These are phyloP conservation scores for Sinodicranocentrus sp. DNA, from an alignment of 2,888 invertebrate genomes.

Conservation along the genomic window DNA sequence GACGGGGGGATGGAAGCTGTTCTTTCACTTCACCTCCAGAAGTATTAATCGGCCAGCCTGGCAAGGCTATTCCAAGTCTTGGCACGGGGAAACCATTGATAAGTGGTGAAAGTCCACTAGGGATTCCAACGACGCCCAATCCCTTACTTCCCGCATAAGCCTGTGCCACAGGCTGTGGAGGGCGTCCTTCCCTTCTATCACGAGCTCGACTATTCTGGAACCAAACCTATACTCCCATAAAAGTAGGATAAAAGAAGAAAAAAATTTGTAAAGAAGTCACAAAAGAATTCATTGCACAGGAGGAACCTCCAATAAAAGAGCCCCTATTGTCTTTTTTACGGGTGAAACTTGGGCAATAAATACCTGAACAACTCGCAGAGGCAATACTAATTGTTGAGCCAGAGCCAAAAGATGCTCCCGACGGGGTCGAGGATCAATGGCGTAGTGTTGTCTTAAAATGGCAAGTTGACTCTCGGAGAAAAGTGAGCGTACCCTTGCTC, in stretches of 20 bases:
- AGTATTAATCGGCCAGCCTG: slow-evolving; percentile 68
- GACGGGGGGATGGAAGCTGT: slow-evolving; percentile 55
- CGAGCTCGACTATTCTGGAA: slow-evolving; percentile 97
- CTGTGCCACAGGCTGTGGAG: slow-evolving; percentile 70
- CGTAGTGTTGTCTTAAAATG: slow-evolving; percentile 92
- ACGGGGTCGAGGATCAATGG: slow-evolving; percentile 94
- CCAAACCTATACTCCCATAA: slow-evolving; percentile 86
- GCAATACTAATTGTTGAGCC: slow-evolving; percentile 85
- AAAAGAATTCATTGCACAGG: slow-evolving; percentile 57
- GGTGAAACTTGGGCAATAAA: slow-evolving; percentile 77
- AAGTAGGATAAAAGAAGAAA: slow-evolving; percentile 18
- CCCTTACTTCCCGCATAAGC: slow-evolving; percentile 51
- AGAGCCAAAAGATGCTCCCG: slow-evolving; percentile 95
- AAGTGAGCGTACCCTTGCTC: slow-evolving; percentile 89
- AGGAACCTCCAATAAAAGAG: slow-evolving; percentile 62
- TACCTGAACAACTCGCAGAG: slow-evolving; percentile 81
- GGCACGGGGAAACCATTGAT: slow-evolving; percentile 73
- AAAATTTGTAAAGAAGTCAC: slow-evolving; percentile 21
- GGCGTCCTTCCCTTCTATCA: slow-evolving; percentile 85
- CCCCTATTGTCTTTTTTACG: slow-evolving; percentile 69
- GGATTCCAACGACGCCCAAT: slow-evolving; percentile 63
- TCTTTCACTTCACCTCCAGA: slow-evolving; percentile 64
- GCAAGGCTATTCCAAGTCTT: slow-evolving; percentile 65
- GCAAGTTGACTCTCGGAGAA: slow-evolving; percentile 96
- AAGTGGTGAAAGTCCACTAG: slow-evolving; percentile 70